Evolutionary conservation across 2,797 vertebrate genomes (phyloP).

Genomic region (Geotrypetes seraphini): DNA sequence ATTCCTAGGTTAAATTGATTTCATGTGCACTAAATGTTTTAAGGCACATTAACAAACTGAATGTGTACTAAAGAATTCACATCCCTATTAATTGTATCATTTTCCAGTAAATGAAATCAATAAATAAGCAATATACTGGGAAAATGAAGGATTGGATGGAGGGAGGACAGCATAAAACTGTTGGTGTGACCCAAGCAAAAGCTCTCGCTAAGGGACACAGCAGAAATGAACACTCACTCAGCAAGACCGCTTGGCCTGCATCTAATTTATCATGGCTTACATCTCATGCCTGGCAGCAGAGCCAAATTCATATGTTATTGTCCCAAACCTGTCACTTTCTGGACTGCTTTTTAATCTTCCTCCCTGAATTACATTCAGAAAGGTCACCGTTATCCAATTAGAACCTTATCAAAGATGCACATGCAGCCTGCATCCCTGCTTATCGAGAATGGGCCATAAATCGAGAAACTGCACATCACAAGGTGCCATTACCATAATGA

Average conservation of each 20-base stretch:
- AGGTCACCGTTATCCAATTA: constrained; percentile 90
- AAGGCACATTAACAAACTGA: too few relatives aligned
- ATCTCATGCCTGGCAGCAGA: constrained; percentile 60
- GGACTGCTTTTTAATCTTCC: constrained; percentile 69
- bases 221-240: constrained; percentile 53
- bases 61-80: too few relatives aligned
- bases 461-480: constrained; percentile 51
- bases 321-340: constrained; percentile 65
- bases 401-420: constrained; percentile 85
- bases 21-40: too few relatives aligned
- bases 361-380: constrained; percentile 67
- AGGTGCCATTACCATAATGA: constrained; percentile 51
- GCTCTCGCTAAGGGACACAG: constrained; percentile 41
- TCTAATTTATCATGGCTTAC: constrained; percentile 67
- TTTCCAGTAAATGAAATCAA: constrained; percentile 12
- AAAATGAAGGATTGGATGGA: background rate
- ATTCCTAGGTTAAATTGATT: too few relatives aligned
- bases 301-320: constrained; percentile 61
- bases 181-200: constrained; percentile 26
- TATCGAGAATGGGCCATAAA: constrained; percentile 66
- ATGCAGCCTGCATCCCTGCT: constrained; percentile 50
- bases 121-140: constrained; percentile 11
- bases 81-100: constrained; percentile 1
- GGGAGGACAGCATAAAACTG: too few relatives aligned
- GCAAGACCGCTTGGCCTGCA: constrained; percentile 34